phyloP scores from a whole-genome alignment of 2,888 invertebrate genomes.

The Spialia ferax region DNA sequence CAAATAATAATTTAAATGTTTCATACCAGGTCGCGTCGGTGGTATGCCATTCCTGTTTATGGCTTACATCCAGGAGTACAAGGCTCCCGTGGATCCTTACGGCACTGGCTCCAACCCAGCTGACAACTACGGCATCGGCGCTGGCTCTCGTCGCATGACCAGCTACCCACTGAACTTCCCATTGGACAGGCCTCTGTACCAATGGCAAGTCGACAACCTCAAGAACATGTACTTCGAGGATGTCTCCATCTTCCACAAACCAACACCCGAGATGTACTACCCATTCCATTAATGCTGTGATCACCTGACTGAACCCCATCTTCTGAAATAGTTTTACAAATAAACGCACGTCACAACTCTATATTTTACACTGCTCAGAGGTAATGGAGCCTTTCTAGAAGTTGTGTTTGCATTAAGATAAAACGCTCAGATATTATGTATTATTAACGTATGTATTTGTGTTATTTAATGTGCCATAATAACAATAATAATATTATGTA shows the following conservation, averaged over 20 bases:
- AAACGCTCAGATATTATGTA: not conserved
- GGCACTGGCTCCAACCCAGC: constrained; percentile 76
- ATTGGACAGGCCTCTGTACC: constrained; percentile 80
- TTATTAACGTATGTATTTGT: constrained; percentile 7
- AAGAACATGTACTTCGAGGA: constrained; percentile 82
- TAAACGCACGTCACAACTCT: not conserved
- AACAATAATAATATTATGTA: too few relatives aligned
- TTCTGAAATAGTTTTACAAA: not conserved
- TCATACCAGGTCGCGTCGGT: constrained; percentile 63
- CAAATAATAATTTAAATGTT: not conserved
- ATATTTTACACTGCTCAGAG: not conserved
- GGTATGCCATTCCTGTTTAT: constrained; percentile 88
- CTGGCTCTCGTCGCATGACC: constrained; percentile 75
- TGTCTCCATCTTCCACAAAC: constrained; percentile 83
- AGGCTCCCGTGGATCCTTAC: constrained; percentile 68
- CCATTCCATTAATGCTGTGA: constrained; percentile 21
- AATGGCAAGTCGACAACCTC: constrained; percentile 64
- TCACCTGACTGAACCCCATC: not conserved
- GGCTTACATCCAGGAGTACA: constrained; percentile 86
- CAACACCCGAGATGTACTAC: constrained; percentile 62
- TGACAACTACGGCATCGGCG: constrained; percentile 79
- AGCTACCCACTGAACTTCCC: constrained; percentile 85
- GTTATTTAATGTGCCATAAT: not conserved
- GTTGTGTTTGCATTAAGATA: not conserved
- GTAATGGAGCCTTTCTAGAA: not conserved